Percentiles rank a stretch among this genome's conserved stretches.
These are phyloP conservation scores for Pica pica DNA, from an alignment of 2,113 vertebrate genomes.

Conservation along the genomic window DNA sequence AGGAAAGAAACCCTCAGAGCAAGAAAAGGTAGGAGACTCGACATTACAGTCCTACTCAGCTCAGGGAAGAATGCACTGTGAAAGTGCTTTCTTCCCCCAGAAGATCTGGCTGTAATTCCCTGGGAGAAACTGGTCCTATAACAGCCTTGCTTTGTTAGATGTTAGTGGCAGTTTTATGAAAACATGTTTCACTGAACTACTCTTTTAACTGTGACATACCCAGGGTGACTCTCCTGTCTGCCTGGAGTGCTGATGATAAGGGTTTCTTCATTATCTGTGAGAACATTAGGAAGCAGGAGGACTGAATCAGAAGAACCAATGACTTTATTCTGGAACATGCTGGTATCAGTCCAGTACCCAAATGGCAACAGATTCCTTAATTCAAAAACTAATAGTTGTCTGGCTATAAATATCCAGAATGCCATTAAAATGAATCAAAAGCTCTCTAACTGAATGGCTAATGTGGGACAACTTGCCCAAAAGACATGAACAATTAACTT, in stretches of 20 bases:
- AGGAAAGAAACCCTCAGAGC: background rate
- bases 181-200: background rate
- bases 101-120: background rate
- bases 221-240: slow-evolving; percentile 4
- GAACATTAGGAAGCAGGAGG: background rate
- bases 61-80: background rate
- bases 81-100: background rate
- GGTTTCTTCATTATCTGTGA: background rate
- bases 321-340: background rate
- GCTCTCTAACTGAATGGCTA: slow-evolving; percentile 11
- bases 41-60: background rate
- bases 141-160: background rate
- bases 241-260: background rate
- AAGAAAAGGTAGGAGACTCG: background rate
- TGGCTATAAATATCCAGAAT: background rate
- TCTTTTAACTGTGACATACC: background rate
- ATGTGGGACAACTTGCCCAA: slow-evolving; percentile 23
- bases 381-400: background rate
- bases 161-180: background rate
- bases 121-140: background rate
- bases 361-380: background rate
- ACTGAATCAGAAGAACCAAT: background rate
- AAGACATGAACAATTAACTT: background rate
- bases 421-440: slow-evolving; percentile 49
- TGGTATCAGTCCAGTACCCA: background rate